Evolutionary conservation across 2,113 vertebrate species (phyloP), one percentile per base, ranked within the genome.

Genomic region (Microcebus tavaratra): DNA sequence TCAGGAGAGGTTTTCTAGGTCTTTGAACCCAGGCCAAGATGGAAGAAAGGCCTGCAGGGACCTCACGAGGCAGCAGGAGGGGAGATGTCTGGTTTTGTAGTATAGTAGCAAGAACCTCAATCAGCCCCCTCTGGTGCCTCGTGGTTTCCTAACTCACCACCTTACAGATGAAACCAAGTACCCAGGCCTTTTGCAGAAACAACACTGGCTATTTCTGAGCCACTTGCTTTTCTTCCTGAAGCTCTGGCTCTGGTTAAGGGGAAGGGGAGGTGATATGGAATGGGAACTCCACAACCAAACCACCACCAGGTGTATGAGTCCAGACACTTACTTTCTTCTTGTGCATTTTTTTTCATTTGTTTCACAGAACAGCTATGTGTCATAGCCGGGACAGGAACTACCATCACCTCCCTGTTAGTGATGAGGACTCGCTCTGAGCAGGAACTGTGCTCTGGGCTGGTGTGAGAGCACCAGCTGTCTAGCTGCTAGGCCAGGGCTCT

Each of bases 191-290:
- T 55, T 72, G 18, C 8, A 73, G 55, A 48, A 73, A 63, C 8
- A 45, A 42, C 48, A 63, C 9, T 1, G 2, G 36, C 45, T 55
- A 48, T 67, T 89, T 68, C 81, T 25, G 18, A 25, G 78, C 39
- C 34, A 57, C 29, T 21, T 23, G 63, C 4, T 31, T 97, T 70
- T 76, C 65, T 13, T 70, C 50, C 72, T 45, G 4, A 61, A 55
- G 57, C 21, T 20, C 25, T n/a, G 17, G 42, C 9, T 25, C 17
- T 53, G 4, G 75, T 34, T 23, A 34, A 21, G 13, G 18, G 82
- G 72, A 23, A 29, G 25, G 6, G 27, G 0, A 0, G 48, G 15
- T 9, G 57, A 23, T 4, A 0, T 4, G 8, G 12, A 78, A 18
- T 10, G 53, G 20, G n/a, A 80, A 23, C 9, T 25, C n/a, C 48